phyloP scores from a whole-genome alignment of 2,888 invertebrate species.

The Bedellia somnulentella region DNA sequence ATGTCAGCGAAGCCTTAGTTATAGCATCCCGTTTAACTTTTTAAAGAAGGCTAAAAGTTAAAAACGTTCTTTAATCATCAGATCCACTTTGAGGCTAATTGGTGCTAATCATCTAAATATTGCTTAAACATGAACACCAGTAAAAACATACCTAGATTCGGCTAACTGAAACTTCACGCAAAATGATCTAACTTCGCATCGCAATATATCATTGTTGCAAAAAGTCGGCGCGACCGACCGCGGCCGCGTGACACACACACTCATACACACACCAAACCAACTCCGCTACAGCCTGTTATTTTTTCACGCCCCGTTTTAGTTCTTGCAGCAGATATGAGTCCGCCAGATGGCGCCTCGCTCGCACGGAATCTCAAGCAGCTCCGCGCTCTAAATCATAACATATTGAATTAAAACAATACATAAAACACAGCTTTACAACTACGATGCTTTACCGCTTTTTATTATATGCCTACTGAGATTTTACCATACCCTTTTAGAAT shows the following conservation, averaged over 20 bases:
- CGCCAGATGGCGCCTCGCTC: constrained; percentile 31
- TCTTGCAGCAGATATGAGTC: constrained; percentile 30
- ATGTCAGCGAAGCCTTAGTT: too few species aligned
- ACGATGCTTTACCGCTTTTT: too few species aligned
- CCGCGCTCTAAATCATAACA: constrained; percentile 19
- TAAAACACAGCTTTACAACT: constrained; percentile 3
- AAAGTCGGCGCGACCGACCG: not conserved
- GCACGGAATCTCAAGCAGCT: constrained; percentile 30
- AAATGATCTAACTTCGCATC: not conserved
- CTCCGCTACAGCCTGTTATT: too few species aligned
- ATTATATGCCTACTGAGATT: too few species aligned
- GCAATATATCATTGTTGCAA: not conserved
- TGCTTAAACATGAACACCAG: too few species aligned
- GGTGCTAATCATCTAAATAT: too few species aligned
- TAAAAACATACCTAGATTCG: not conserved
- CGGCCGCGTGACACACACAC: not conserved
- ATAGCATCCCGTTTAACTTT: too few species aligned
- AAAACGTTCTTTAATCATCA: too few species aligned
- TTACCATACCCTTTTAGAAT: too few species aligned
- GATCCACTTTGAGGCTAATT: too few species aligned
- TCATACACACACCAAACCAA: too few species aligned
- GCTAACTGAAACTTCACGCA: not conserved
- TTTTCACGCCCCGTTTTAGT: not conserved
- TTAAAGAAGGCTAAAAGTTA: too few species aligned
- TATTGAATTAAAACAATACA: constrained; percentile 15